Conservation (phyloP, 2,797 vertebrate genomes). For the Mastacembelus armatus region DNA sequence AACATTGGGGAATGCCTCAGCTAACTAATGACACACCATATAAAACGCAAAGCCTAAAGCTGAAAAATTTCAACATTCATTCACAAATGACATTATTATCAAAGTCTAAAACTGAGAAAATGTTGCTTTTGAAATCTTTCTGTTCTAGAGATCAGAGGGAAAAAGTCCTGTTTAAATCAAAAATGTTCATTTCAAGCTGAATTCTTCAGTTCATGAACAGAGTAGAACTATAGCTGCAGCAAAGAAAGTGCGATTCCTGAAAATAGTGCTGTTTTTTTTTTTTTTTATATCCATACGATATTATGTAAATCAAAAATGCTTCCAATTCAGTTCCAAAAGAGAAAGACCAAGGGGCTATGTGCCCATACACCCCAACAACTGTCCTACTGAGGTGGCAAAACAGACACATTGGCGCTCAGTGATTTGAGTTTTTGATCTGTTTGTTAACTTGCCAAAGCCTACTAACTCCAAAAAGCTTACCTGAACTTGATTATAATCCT, state of each 20-base stretch:
- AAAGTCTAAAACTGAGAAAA: constrained; percentile 25
- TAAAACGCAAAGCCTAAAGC: no score
- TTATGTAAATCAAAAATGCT: constrained; percentile 27
- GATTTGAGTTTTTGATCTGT: constrained; percentile 3
- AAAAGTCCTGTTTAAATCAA: constrained; percentile 35
- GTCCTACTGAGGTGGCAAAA: background rate
- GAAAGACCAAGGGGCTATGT: background rate
- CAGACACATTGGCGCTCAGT: background rate
- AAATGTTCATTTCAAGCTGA: constrained; percentile 18
- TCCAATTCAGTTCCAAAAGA: constrained; percentile 13
- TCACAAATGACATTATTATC: background rate
- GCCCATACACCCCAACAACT: background rate
- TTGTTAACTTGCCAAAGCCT: background rate
- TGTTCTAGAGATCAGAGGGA: constrained; percentile 42
- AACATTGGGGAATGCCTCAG: background rate
- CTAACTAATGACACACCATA: no score
- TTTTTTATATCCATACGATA: constrained; percentile 5
- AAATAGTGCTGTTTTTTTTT: constrained; percentile 1
- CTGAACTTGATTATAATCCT: background rate
- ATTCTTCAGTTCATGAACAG: constrained; percentile 31
- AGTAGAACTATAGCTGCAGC: constrained; percentile 16
- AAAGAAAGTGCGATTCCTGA: constrained; percentile 8
- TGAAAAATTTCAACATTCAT: background rate
- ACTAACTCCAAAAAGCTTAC: background rate
- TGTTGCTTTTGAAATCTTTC: constrained; percentile 32